A percentile compares a stretch with the other conserved stretches of the same genome.
These are phyloP conservation scores for Oligia fasciuncula DNA, from an alignment of 2,888 invertebrate genomes.

Conservation along the genomic window DNA sequence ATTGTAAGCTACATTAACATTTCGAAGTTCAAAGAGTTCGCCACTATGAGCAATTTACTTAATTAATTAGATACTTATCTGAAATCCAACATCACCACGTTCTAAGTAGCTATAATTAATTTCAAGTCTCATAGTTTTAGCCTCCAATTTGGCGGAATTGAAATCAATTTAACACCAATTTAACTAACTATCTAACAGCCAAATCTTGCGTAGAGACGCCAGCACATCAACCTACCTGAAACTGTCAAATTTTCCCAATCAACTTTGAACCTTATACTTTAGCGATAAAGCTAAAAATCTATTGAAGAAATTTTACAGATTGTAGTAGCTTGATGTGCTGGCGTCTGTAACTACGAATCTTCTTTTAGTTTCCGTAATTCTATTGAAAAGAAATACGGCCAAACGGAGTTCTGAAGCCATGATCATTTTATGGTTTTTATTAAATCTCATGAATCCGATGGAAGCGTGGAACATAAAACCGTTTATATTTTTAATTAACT, in stretches of 20 bases:
- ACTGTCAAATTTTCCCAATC: too few relatives aligned
- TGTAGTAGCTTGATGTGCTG: too few relatives aligned
- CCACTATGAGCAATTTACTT: background rate
- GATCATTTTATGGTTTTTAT: slow-evolving; percentile 15
- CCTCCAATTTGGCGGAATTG: background rate
- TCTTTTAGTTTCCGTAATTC: too few relatives aligned
- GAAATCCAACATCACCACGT: background rate
- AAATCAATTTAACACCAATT: background rate
- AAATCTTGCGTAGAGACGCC: too few relatives aligned
- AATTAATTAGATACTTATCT: background rate
- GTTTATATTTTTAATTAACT: slow-evolving; percentile 14
- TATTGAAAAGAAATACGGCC: background rate
- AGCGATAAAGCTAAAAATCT: too few relatives aligned
- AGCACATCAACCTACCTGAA: too few relatives aligned
- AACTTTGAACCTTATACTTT: too few relatives aligned
- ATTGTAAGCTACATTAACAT: background rate
- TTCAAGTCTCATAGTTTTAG: background rate
- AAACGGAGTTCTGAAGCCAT: slow-evolving; percentile 6
- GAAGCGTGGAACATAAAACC: slow-evolving; percentile 18
- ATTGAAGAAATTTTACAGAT: too few relatives aligned
- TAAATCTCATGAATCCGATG: slow-evolving; percentile 24
- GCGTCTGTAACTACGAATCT: background rate
- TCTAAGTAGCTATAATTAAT: background rate
- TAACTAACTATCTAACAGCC: background rate
- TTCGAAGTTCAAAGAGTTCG: background rate